phyloP scores from a whole-genome alignment of 2,888 invertebrate genomes.

The Prenolepis imparis region DNA sequence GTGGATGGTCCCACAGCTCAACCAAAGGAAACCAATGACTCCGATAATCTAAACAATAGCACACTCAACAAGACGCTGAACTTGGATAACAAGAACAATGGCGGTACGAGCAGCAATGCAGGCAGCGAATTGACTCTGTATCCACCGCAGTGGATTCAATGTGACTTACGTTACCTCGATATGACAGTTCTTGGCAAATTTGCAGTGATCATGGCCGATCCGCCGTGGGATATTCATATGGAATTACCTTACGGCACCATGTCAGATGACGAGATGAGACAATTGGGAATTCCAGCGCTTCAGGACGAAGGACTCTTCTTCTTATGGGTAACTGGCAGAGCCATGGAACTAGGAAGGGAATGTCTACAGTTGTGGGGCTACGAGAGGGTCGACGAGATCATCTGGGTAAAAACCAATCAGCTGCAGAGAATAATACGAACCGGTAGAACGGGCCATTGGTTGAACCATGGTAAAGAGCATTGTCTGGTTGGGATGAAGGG shows the following conservation, averaged over 20 bases:
- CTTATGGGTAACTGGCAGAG: slow-evolving; percentile 98
- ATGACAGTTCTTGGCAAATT: slow-evolving; percentile 98
- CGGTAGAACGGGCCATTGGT: slow-evolving; percentile 98
- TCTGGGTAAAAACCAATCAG: slow-evolving; percentile 99
- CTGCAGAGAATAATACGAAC: slow-evolving; percentile 98
- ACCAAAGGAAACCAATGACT: slow-evolving; percentile 82
- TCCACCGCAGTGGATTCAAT: slow-evolving; percentile 98
- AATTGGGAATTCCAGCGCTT: slow-evolving; percentile 96
- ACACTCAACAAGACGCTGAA: slow-evolving; percentile 61
- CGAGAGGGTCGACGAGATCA: slow-evolving; percentile 97
- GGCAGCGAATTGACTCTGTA: slow-evolving; percentile 90
- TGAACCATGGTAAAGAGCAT: slow-evolving; percentile 99
- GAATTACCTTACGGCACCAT: slow-evolving; percentile 99
- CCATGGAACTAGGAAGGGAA: slow-evolving; percentile 98
- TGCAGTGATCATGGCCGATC: slow-evolving; percentile 99
- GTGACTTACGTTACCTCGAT: slow-evolving; percentile 96
- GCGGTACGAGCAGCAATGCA: slow-evolving; percentile 75
- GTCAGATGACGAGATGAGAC: slow-evolving; percentile 99
- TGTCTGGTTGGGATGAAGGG: slow-evolving; percentile 99
- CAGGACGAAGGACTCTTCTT: slow-evolving; percentile 99
- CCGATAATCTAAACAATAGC: slow-evolving; percentile 74
- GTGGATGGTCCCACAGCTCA: slow-evolving; percentile 92
- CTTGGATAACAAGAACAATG: slow-evolving; percentile 72
- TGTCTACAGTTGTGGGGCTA: slow-evolving; percentile 99
- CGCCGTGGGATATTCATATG: slow-evolving; percentile 99